phyloP scores from a whole-genome alignment of 2,113 vertebrate species.

The Bos indicus region DNA sequence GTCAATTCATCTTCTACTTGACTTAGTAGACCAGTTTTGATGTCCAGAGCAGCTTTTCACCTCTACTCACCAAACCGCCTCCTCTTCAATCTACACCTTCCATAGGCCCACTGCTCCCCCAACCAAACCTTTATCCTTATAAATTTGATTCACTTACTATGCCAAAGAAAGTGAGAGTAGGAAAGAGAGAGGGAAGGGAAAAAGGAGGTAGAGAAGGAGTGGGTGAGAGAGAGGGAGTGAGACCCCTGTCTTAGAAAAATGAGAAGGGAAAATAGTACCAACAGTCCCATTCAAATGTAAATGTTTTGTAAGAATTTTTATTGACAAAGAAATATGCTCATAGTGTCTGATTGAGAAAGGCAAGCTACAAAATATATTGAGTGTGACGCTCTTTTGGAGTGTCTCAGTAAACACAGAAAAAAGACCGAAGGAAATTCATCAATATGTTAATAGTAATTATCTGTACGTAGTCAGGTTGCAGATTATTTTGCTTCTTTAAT shows the following conservation, averaged over 20 bases:
- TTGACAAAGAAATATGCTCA: background rate
- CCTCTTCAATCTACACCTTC: background rate
- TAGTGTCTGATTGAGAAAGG: background rate
- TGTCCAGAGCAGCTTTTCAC: background rate
- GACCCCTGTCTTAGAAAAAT: background rate
- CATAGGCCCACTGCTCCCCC: background rate
- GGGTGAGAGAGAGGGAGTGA: background rate
- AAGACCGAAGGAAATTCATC: background rate
- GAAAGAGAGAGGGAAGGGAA: background rate
- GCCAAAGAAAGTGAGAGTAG: background rate
- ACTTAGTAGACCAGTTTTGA: conserved; percentile 11
- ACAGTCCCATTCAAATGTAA: background rate
- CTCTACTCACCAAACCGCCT: background rate
- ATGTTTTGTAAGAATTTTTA: conserved; percentile 24
- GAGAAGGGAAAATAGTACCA: background rate
- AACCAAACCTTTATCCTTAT: background rate
- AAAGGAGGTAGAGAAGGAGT: background rate
- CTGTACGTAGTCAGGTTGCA: background rate
- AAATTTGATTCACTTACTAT: background rate
- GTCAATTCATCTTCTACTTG: conserved; percentile 22
- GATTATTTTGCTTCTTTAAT: background rate
- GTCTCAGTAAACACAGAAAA: background rate
- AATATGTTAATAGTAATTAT: background rate
- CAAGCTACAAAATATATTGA: background rate
- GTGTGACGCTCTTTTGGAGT: background rate